Evolutionary conservation across 2,113 vertebrate species (phyloP).

Genomic region (cat (Felis catus)): DNA sequence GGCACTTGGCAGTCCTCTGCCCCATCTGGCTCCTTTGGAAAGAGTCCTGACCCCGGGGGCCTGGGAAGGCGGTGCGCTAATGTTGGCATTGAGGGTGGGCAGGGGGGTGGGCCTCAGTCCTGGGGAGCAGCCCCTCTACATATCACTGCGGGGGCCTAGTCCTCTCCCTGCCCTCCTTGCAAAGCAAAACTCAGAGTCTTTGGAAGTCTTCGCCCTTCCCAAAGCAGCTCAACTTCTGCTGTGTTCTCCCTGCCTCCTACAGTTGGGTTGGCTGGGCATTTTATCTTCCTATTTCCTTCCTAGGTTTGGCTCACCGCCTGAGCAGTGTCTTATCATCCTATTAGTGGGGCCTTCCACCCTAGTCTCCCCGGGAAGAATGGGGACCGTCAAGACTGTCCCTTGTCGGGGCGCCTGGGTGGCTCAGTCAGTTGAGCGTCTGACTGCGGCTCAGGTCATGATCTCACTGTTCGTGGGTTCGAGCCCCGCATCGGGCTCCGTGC

Average conservation of each 20-base stretch:
- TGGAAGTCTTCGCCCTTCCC: neutral
- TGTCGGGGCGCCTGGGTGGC: neutral
- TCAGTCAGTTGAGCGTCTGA: too few relatives aligned
- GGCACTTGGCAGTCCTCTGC: neutral
- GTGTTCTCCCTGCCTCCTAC: neutral
- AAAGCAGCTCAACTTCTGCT: neutral
- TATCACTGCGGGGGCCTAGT: neutral
- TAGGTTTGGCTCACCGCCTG: neutral
- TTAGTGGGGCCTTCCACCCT: neutral
- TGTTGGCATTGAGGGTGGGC: neutral
- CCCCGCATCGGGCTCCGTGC: too few relatives aligned
- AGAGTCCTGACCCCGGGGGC: neutral
- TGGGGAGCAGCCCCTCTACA: neutral
- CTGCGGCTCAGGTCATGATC: too few relatives aligned
- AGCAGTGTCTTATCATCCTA: neutral
- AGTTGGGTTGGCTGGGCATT: neutral
- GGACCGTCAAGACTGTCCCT: neutral
- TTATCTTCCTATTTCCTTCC: neutral
- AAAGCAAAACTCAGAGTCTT: neutral
- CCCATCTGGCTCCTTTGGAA: neutral
- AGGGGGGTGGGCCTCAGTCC: neutral
- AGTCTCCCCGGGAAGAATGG: neutral
- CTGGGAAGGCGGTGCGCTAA: neutral
- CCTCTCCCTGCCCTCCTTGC: neutral
- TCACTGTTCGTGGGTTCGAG: too few relatives aligned